Percentiles rank a stretch among this genome's conserved stretches.
Evolutionary conservation across 1,140 invertebrate species (phyloP).

Genomic region (Homalodisca vitripennis): DNA sequence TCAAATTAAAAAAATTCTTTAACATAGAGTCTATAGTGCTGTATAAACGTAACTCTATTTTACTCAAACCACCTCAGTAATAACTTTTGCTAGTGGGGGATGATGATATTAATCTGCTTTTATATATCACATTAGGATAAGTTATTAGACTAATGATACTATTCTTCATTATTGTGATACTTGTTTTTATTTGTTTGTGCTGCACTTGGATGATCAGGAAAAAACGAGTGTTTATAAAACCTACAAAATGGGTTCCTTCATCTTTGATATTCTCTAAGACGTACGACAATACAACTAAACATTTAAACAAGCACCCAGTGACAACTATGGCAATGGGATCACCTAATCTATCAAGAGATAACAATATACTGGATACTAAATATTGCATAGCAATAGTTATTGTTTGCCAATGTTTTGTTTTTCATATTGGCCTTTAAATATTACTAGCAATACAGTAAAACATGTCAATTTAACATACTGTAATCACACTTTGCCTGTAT

Average conservation of each 20-base stretch:
- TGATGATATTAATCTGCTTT: neutral
- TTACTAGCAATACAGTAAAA: too few species aligned
- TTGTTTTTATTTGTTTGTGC: constrained; percentile 24
- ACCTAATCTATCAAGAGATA: neutral
- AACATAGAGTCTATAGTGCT: too few species aligned
- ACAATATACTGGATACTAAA: neutral
- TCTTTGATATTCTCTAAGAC: constrained; percentile 32
- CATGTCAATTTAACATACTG: too few species aligned
- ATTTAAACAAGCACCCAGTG: neutral
- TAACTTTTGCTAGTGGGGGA: neutral
- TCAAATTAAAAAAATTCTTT: too few species aligned
- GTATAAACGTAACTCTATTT: neutral
- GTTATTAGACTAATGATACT: neutral
- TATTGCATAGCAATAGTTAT: neutral
- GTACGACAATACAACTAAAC: neutral
- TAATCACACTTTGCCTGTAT: neutral
- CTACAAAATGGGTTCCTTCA: constrained; percentile 33
- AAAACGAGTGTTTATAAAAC: constrained; percentile 7
- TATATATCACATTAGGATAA: neutral
- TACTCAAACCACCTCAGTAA: neutral
- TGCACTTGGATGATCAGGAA: constrained; percentile 1
- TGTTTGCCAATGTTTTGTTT: neutral
- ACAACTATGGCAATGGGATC: constrained; percentile 14
- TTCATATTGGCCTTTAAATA: neutral
- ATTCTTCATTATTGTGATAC: neutral